A percentile compares a stretch with the other conserved stretches of the same genome.
phyloP scores from a whole-genome alignment of 1,140 invertebrate species.

The Amphibalanus amphitrite region DNA sequence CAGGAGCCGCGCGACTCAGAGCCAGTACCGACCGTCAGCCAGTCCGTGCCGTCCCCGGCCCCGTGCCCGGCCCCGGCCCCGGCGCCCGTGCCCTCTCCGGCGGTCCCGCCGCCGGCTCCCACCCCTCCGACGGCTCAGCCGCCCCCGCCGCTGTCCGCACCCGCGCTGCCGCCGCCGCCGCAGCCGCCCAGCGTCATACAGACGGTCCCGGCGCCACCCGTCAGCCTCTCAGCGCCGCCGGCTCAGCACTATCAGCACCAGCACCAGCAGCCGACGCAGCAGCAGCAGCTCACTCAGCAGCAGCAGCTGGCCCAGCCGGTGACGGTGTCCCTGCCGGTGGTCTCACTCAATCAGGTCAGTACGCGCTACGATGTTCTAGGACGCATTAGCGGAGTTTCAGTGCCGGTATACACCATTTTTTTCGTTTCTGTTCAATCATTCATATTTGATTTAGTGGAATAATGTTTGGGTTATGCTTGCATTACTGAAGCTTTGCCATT shows the following conservation, averaged over 20 bases:
- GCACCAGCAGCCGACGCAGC: neutral
- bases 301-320: neutral
- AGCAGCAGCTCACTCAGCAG: no score
- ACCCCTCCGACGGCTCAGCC: no score
- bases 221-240: no score
- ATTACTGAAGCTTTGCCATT: no score
- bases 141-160: neutral
- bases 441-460: no score
- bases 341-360: neutral
- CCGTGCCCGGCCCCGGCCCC: neutral
- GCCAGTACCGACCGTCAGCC: neutral
- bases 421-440: no score
- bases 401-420: no score
- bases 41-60: neutral
- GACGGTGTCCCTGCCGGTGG: neutral
- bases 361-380: neutral
- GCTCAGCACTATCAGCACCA: neutral
- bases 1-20: constrained; percentile 3
- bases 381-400: no score
- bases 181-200: neutral
- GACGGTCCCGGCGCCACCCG: neutral
- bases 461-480: no score
- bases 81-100: no score
- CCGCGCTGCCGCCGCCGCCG: no score
- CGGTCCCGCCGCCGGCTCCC: no score